A percentile compares a stretch with the other conserved stretches of the same genome.
phyloP scores from a whole-genome alignment of 2,888 invertebrate species.

The Nineta flava region DNA sequence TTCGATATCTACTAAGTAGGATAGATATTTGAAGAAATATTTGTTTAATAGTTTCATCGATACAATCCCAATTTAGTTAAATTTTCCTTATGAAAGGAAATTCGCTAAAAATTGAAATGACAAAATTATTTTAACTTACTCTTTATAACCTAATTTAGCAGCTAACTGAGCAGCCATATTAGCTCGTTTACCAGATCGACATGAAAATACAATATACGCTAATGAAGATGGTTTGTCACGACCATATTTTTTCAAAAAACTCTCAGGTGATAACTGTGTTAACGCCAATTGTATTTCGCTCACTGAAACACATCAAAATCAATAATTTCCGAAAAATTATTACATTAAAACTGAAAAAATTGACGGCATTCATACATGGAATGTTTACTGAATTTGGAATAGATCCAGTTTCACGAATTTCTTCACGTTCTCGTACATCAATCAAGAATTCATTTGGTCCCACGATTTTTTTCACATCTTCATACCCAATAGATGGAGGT shows the following conservation, averaged over 20 bases:
- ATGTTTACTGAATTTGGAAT: constrained; percentile 63
- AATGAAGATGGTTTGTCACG: constrained; percentile 41
- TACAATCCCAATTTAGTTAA: too few relatives aligned
- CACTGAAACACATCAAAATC: constrained; percentile 30
- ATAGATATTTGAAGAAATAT: too few relatives aligned
- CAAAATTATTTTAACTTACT: constrained; percentile 28
- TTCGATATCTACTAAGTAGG: too few relatives aligned
- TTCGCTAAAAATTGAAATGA: too few relatives aligned
- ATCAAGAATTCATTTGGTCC: constrained; percentile 40
- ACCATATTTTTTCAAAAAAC: constrained; percentile 39
- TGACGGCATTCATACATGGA: constrained; percentile 46
- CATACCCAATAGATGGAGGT: constrained; percentile 19
- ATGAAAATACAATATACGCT: constrained; percentile 42
- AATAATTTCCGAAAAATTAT: background rate
- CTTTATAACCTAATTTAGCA: constrained; percentile 37
- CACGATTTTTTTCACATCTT: constrained; percentile 31
- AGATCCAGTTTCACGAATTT: constrained; percentile 49
- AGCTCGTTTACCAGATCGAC: constrained; percentile 50
- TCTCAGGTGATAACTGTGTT: constrained; percentile 28
- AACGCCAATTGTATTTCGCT: constrained; percentile 31
- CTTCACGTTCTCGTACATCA: constrained; percentile 61
- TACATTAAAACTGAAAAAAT: too few relatives aligned
- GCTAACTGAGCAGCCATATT: constrained; percentile 42
- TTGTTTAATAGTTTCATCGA: too few relatives aligned
- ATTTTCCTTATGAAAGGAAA: too few relatives aligned